Base-by-base conservation (phyloP, 2,888 invertebrate genomes). In the Spilarctia lutea region DNA sequence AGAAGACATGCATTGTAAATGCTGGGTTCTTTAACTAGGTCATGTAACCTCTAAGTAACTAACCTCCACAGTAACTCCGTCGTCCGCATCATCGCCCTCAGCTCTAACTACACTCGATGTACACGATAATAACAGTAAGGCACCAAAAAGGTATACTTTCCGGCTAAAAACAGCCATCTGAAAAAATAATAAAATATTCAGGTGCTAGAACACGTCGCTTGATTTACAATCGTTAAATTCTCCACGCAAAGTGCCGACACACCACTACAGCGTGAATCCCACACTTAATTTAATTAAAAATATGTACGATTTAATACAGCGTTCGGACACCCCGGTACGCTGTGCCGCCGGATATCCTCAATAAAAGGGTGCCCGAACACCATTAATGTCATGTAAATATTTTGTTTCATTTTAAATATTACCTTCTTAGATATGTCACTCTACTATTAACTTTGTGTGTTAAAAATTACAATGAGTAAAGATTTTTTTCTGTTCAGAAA, bases 31-130 rank as follows among this genome's bases (percentile, higher is more conserved):
- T 3, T 74, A 87, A 79, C 78, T 86, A 88, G 90, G 90, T 89
- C 89, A 90, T 81, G 79, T 85, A 86, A 88, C 86, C 84, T 89
- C 75, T 71, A 85, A 85, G 60, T 76, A 20, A 91, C 94, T 93
- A 92, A 95, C 95, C 94, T 95, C 95, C 75, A 96, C 91, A 24
- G 91, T 91, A 11, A 90, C 91, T 84, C 87, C 95, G 78, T 94
- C 94, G 71, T 92, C 92, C 27, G 84, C 78, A 73, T 93, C 91
- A 0, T 91, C 88, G 68, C 68, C 83, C 8, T 93, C 91, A 16
- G 91, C 89, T 65, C 75, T 85, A 27, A 86, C 87, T 76, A 88
- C 81, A 68, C 81, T 84, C 68, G 86, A 79, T 45, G 88, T 84
- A 73, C 88, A 85, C 56, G 89, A 78, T 80, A 94, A 81, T 78